Evolutionary conservation across 2,113 vertebrate species (phyloP).

Genomic region (Ictidomys tridecemlineatus): DNA sequence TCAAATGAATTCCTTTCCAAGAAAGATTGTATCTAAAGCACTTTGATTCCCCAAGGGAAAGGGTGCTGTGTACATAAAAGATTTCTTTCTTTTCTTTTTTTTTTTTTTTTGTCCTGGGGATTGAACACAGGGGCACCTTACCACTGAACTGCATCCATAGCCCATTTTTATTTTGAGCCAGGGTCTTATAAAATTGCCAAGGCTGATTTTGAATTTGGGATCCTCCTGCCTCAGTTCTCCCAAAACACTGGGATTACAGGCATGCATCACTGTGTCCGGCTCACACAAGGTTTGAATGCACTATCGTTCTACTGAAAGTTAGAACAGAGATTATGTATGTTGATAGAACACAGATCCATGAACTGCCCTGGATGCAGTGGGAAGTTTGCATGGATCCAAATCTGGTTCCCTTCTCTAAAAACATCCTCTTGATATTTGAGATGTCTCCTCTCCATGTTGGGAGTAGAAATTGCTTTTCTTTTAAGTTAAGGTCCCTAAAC

Average conservation of each 20-base stretch:
- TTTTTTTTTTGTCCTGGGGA: too few species aligned
- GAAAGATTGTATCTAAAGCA: constrained; percentile 11
- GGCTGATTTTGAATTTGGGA: too few species aligned
- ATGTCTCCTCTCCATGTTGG: not conserved
- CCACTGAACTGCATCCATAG: too few species aligned
- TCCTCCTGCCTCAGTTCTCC: too few species aligned
- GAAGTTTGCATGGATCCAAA: not conserved
- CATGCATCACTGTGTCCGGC: too few species aligned
- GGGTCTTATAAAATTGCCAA: too few species aligned
- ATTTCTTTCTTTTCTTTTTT: not conserved
- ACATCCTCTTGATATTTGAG: not conserved
- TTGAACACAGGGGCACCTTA: too few species aligned
- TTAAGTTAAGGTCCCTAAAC: not conserved
- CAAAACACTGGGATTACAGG: too few species aligned
- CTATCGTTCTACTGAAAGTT: not conserved
- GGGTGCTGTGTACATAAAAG: not conserved
- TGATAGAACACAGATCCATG: not conserved
- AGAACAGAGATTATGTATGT: not conserved
- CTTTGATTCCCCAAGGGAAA: not conserved
- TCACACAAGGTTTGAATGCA: not conserved
- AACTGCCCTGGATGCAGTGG: not conserved
- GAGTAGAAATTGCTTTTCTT: not conserved
- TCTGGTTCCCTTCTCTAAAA: not conserved
- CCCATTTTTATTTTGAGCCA: too few species aligned
- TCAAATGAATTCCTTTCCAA: constrained; percentile 46